These are phyloP conservation scores for Cheilosia soror DNA, from an alignment of 2,888 invertebrate species.

Conservation along the genomic window DNA sequence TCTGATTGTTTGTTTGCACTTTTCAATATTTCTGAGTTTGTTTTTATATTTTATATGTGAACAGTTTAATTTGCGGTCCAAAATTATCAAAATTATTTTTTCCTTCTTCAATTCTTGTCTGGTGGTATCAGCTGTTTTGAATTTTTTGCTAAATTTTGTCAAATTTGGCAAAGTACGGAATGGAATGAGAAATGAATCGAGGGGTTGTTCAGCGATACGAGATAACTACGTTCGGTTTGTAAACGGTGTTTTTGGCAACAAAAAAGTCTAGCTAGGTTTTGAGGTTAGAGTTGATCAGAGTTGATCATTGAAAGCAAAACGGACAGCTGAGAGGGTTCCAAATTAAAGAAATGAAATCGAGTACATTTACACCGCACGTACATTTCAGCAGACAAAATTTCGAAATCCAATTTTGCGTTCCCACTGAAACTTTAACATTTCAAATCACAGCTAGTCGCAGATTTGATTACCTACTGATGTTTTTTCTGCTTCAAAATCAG, in stretches of 20 bases:
- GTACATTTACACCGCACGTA: no score
- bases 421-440: no score
- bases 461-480: no score
- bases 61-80: slow-evolving; percentile 7
- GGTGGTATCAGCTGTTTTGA: slow-evolving; percentile 51
- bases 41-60: background rate
- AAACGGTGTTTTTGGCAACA: background rate
- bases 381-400: no score
- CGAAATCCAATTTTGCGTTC: no score
- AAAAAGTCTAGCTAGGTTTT: no score
- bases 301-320: no score
- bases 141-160: slow-evolving; percentile 35
- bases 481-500: no score
- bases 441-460: no score
- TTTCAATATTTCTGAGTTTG: background rate
- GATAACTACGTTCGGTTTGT: background rate
- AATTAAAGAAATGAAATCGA: no score
- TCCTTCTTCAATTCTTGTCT: slow-evolving; percentile 4
- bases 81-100: slow-evolving; percentile 25
- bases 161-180: slow-evolving; percentile 20
- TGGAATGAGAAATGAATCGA: background rate
- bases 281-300: no score
- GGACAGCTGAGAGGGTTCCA: no score
- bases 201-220: slow-evolving; percentile 6
- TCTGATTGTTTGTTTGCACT: slow-evolving; percentile 1